Evolutionary conservation across 1,140 invertebrate species (phyloP), one percentile per base, ranked within the genome.

Genomic region (Neodiprion virginianus): DNA sequence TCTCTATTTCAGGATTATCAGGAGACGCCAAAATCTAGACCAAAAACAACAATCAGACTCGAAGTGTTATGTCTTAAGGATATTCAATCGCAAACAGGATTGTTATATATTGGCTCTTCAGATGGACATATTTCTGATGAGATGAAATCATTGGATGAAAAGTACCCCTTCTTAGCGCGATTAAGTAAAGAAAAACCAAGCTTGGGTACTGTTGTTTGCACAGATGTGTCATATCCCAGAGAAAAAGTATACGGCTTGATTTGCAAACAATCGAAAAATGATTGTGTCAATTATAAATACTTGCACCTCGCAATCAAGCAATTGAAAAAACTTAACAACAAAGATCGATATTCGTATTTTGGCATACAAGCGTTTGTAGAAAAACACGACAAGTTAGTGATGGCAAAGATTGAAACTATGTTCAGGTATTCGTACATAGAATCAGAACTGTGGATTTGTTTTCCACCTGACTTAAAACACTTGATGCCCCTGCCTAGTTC

Each of bases 21-120:
- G n/a, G 53, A 61, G 53, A 61, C 53, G 8, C 11, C 53, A 61
- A 61, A 61, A 61, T 61, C 53, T 17, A 61, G 53, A 8, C 53
- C 53, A 17, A 61, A 61, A 61, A 61, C 53, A 8, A 61, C 53
- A 5, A 14, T 61, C 53, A 61, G 0, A 61, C 4, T 61, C 53
- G 8, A 12, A 61, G n/a, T 5, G 53, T 5, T 14, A 17, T 17
- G 11, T 61, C 53, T 61, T 17, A 61, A 61, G 53, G 53, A 61
- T 61, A 61, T 61, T 14, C 8, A 61, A 17, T 40, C 8, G 53
- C 11, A 17, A 14, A 61, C 53, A 8, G 53, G 53, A 8, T 61
- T 61, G n/a, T 61, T 85, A 14, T 85, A 84, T 77, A 79, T 85
- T 21, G 72, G 80, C 5, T 74, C 77, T 2, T 74, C 75, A 76